Evolutionary conservation across 2,113 vertebrate species (phyloP).

Genomic region (Castor canadensis): DNA sequence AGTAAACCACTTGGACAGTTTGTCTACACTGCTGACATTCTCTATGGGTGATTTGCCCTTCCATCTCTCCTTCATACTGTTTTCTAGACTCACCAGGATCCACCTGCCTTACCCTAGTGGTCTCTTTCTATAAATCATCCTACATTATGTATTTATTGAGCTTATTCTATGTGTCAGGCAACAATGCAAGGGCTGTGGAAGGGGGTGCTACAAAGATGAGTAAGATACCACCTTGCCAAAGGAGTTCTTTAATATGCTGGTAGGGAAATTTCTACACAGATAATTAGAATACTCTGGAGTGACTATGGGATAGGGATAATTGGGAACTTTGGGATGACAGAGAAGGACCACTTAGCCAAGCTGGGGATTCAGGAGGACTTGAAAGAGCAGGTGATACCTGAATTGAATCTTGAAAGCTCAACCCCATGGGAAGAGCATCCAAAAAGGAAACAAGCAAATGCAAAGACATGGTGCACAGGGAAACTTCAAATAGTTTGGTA

Average conservation of each 20-base stretch:
- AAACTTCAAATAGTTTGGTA: background rate
- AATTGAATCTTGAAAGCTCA: background rate
- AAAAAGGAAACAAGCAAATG: background rate
- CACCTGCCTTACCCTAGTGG: background rate
- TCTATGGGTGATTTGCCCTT: background rate
- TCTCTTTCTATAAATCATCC: background rate
- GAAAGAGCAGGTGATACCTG: background rate
- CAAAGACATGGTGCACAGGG: background rate
- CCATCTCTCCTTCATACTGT: background rate
- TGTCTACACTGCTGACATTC: background rate
- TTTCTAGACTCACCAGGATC: background rate
- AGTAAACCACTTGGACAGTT: background rate
- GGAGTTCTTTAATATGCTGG: background rate
- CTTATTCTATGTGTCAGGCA: no score
- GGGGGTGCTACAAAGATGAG: background rate
- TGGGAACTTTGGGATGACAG: background rate
- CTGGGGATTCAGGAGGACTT: background rate
- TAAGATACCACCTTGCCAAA: background rate
- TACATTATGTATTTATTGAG: background rate
- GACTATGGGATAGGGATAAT: background rate
- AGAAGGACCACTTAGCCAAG: background rate
- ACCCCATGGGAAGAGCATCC: background rate
- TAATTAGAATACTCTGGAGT: background rate
- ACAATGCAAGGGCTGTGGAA: background rate
- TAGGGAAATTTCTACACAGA: background rate